Base-by-base conservation (phyloP, 2,797 vertebrate genomes). In the Lepilemur septentrionalis region DNA sequence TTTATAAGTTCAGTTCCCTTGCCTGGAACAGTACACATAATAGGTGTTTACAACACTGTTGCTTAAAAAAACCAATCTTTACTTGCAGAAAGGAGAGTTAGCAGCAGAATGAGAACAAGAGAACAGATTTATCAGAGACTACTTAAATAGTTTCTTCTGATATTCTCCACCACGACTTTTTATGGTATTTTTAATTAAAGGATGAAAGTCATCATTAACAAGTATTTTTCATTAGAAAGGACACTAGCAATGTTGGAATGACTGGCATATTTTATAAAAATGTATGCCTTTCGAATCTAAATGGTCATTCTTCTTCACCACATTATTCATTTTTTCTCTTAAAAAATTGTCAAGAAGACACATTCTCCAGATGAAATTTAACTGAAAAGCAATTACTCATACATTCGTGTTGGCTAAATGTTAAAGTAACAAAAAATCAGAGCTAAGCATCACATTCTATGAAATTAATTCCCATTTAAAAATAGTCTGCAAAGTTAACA, bases 241-340 rank as follows among this genome's bases (percentile, higher is more conserved):
- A 88, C 46, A 38, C 25, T 70, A 69, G 52, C 13, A 7, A 50
- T n/a, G 13, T 75, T 83, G 13, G 50, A 75, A 96, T 63, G 41
- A 15, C 59, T 85, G 38, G 11, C 8, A 59, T 69, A 76, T 32
- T 63, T 89, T 50, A 55, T 75, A 38, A 63, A 76, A 76, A 87
- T 30, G 7, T 7, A 50, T 55, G 55, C 17, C 48, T 93, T 65
- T 10, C 7, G 25, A n/a, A 46, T 70, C 30, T 78, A n/a, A 75
- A 25, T 70, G 78, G 46, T 18, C 48, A 46, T 67, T 89, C 25
- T 82, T 73, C 52, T n/a, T 73, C 4, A 81, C 55, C 8, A 83
- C 22, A 32, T 72, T 92, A 89, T 32, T 96, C 32, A 91, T 63
- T 69, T 95, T 86, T 91, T 82, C 81, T 95, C 78, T 96, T 88